A percentile compares a stretch with the other conserved stretches of the same genome.
phyloP scores from a whole-genome alignment of 2,888 invertebrate species.

The Eulithis prunata region DNA sequence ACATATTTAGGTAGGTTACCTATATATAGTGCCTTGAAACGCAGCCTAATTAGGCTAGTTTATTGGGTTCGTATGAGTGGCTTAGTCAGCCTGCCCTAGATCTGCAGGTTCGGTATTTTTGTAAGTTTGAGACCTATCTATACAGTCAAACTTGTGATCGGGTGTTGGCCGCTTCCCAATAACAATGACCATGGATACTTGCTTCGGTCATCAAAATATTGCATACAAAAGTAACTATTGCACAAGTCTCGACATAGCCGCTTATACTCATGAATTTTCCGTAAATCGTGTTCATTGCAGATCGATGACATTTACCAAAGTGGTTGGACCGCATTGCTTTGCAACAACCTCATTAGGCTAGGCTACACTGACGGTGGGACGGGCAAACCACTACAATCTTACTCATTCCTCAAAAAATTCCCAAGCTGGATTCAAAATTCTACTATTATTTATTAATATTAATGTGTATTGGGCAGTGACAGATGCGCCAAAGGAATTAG shows the following conservation, averaged over 20 bases:
- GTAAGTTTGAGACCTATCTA: too few species aligned
- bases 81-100: too few species aligned
- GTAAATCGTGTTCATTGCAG: constrained; percentile 9
- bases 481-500: background rate
- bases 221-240: constrained; percentile 11
- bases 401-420: too few species aligned
- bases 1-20: background rate
- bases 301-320: constrained; percentile 35
- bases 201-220: background rate
- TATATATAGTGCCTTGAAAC: too few species aligned
- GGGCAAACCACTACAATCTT: too few species aligned
- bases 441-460: background rate
- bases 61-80: too few species aligned
- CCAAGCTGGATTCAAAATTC: too few species aligned
- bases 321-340: constrained; percentile 46
- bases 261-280: constrained; percentile 5
- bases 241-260: background rate
- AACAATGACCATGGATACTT: background rate
- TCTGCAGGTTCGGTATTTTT: too few species aligned
- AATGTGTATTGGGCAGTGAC: background rate
- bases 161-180: too few species aligned
- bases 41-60: too few species aligned
- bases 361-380: too few species aligned
- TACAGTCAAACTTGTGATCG: too few species aligned
- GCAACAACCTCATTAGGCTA: constrained; percentile 29